Evolutionary conservation across 2,797 vertebrate species (phyloP), one percentile per base, ranked within the genome.

Genomic region (Ctenosaura bakeri): DNA sequence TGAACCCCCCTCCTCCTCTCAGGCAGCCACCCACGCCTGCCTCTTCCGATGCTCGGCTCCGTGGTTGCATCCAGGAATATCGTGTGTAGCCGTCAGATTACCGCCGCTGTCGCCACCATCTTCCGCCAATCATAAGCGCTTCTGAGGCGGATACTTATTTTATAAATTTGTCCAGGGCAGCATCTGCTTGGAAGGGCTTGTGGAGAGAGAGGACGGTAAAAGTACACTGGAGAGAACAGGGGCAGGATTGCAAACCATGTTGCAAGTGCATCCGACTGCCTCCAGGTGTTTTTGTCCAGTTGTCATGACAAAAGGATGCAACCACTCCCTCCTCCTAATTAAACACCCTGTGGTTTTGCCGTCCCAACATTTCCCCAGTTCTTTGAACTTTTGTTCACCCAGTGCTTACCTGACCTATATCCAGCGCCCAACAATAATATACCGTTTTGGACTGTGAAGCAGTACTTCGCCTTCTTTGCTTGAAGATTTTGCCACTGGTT

Each of bases 341-440:
- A 89, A 64, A 14, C 88, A 10, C 6, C 4, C 29, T 81, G n/a
- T 42, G 82, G 59, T 87, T 90, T 93, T 95, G 79, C 0, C 7
- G 82, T 85, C 77, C 90, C 0, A 20, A 4, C 16, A 87, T 92
- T 91, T 59, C 8, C 54, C 77, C n/a, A 12, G 42, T 71, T 81
- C 35, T 83, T 73, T 85, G 16, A 69, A 80, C 56, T 77, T 82
- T 66, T 46, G 35, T 77, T 64, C 6, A 20, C 73, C 86, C n/a
- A 8, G n/a, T 85, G 86, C 71, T 90, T 10, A 24, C 32, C 26
- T 54, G 16, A 29, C 6, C n/a, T 64, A 13, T 59, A 32, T 54
- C 59, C 38, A 18, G n/a, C 35, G 24, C 50, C 50, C 35, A 52
- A 1, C 4, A 32, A 35, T 50, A 8, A 62, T 6, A 0, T 22